Evolutionary conservation across 2,797 vertebrate genomes (phyloP).

Genomic region (Tachyglossus aculeatus): DNA sequence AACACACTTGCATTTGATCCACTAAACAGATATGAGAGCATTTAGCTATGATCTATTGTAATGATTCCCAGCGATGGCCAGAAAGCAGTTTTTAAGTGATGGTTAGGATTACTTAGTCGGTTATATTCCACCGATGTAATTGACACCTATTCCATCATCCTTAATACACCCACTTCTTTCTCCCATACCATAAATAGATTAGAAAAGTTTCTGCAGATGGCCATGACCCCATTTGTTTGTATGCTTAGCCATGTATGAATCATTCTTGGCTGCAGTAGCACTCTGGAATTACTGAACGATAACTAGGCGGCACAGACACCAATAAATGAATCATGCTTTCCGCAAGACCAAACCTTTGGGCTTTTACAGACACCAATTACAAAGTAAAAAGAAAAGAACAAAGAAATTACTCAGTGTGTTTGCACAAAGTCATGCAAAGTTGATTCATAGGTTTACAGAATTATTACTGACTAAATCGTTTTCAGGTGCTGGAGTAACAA

Average conservation of each 20-base stretch:
- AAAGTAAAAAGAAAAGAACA: constrained; percentile 76
- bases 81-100: constrained; percentile 51
- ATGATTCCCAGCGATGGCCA: constrained; percentile 12
- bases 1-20: not conserved
- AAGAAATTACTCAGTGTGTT: constrained; percentile 81
- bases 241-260: constrained; percentile 70
- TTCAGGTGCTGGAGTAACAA: constrained; percentile 56
- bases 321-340: constrained; percentile 82
- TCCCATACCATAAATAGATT: constrained; percentile 72
- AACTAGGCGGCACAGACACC: constrained; percentile 75
- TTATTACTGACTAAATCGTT: constrained; percentile 69
- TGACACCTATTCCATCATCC: constrained; percentile 64
- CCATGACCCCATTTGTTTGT: constrained; percentile 71
- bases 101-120: constrained; percentile 46
- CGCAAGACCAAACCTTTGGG: constrained; percentile 78
- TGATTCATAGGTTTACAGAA: constrained; percentile 78
- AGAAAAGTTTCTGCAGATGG: constrained; percentile 70
- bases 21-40: not conserved
- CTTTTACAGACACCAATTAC: constrained; percentile 79
- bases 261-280: constrained; percentile 69
- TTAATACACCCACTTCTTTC: constrained; percentile 67
- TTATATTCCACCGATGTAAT: constrained; percentile 58
- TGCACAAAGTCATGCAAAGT: constrained; percentile 75
- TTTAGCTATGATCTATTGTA: constrained; percentile 17
- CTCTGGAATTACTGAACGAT: constrained; percentile 73